Conservation (phyloP, 2,113 vertebrate species). For the Dascyllus trimaculatus region DNA sequence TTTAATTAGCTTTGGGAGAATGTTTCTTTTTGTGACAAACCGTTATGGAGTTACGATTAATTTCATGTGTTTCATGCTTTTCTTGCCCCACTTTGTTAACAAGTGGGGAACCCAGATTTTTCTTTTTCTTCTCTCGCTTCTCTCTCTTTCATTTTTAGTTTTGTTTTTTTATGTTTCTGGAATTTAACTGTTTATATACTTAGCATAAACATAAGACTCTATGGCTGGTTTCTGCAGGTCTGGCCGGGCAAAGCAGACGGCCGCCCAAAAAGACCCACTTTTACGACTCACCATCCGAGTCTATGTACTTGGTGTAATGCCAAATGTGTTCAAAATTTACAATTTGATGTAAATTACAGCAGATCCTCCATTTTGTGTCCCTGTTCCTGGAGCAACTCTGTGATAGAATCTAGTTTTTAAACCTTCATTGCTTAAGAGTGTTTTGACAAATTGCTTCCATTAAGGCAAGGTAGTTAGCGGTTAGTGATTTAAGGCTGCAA, state of each 20-base stretch:
- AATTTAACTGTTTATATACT: neutral
- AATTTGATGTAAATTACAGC: neutral
- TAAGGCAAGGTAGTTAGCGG: too few relatives aligned
- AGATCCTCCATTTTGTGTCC: neutral
- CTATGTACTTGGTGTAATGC: neutral
- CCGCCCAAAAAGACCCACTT: neutral
- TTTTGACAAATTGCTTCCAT: neutral
- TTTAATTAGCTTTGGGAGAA: constrained; percentile 60
- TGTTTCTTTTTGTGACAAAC: constrained; percentile 51
- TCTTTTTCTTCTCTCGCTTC: neutral
- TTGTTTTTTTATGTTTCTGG: neutral
- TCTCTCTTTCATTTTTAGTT: neutral
- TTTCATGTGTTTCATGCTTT: constrained; percentile 12
- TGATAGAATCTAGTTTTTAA: neutral
- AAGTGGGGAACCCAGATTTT: neutral
- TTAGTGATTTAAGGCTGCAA: neutral
- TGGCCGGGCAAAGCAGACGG: constrained; percentile 10
- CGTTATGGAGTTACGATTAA: constrained; percentile 34
- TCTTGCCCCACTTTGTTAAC: neutral
- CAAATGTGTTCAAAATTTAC: neutral
- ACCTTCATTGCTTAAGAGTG: neutral
- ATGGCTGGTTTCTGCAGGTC: neutral
- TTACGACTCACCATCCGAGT: constrained; percentile 3
- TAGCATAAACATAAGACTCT: neutral
- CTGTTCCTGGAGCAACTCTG: neutral